phyloP scores from a whole-genome alignment of 2,113 vertebrate genomes.

The Orientallactaga bullata region DNA sequence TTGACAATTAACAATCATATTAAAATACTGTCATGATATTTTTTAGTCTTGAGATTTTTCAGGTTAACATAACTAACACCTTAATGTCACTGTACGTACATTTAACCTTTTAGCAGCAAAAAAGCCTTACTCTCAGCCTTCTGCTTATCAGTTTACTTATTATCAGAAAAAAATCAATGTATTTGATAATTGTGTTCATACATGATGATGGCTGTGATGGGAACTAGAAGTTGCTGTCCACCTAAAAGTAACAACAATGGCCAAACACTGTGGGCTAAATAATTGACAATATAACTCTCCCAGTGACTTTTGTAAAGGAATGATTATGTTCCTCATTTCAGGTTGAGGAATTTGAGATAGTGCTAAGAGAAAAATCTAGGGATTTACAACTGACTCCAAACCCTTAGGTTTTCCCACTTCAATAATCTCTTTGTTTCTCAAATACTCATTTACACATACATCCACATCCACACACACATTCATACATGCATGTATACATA shows the following conservation, averaged over 20 bases:
- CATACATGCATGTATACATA: background rate
- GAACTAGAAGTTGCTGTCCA: background rate
- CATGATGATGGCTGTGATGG: background rate
- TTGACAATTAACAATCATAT: constrained; percentile 1
- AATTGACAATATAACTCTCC: background rate
- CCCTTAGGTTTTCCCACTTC: constrained; percentile 16
- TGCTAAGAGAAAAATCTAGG: constrained; percentile 7
- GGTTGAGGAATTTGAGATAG: background rate
- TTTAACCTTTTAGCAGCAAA: constrained; percentile 30
- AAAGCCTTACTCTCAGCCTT: constrained; percentile 30
- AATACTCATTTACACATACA: no score
- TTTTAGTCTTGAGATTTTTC: constrained; percentile 8
- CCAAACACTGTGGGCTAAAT: background rate
- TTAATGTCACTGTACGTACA: constrained; percentile 34
- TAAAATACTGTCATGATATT: background rate
- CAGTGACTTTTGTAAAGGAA: constrained; percentile 29
- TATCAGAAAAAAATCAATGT: background rate
- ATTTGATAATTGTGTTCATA: background rate
- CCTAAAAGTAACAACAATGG: background rate
- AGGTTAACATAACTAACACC: background rate
- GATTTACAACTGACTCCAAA: constrained; percentile 25
- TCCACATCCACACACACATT: background rate
- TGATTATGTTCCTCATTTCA: constrained; percentile 13
- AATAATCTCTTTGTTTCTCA: background rate
- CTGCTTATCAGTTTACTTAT: constrained; percentile 11